Evolutionary conservation across 2,113 vertebrate genomes (phyloP).

Genomic region (Chaetorhynchus papuensis): DNA sequence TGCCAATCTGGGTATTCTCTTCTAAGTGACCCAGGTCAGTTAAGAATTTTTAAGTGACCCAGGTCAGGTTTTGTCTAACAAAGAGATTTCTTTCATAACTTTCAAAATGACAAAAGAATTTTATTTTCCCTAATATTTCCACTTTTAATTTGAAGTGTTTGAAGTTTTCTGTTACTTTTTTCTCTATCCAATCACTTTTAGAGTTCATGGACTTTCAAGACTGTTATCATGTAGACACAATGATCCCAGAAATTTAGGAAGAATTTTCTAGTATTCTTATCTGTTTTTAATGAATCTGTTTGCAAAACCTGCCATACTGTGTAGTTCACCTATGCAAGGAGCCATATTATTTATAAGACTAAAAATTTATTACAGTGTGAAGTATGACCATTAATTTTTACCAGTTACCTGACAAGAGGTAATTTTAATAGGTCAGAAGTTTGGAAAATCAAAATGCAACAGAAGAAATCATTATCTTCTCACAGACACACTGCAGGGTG

Average conservation of each 20-base stretch:
- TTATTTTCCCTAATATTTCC: background rate
- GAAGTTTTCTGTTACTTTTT: background rate
- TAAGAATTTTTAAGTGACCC: background rate
- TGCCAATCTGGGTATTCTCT: background rate
- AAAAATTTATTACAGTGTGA: background rate
- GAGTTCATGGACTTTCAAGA: background rate
- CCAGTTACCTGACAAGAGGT: background rate
- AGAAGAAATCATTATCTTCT: background rate
- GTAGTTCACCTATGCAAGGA: background rate
- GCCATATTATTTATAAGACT: background rate
- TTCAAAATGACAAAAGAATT: background rate
- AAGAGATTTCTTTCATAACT: background rate
- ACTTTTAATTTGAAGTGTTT: background rate
- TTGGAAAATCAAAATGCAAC: background rate
- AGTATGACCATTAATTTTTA: background rate
- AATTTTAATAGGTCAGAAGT: background rate
- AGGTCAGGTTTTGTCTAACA: background rate
- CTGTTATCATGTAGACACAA: background rate
- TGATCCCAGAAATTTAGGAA: background rate
- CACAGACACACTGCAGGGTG: background rate
- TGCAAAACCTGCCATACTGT: background rate
- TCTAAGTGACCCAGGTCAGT: background rate
- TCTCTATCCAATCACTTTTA: background rate
- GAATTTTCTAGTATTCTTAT: background rate
- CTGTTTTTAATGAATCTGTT: background rate